phyloP scores from a whole-genome alignment of 2,113 vertebrate genomes.

The Poecilia latipinna region DNA sequence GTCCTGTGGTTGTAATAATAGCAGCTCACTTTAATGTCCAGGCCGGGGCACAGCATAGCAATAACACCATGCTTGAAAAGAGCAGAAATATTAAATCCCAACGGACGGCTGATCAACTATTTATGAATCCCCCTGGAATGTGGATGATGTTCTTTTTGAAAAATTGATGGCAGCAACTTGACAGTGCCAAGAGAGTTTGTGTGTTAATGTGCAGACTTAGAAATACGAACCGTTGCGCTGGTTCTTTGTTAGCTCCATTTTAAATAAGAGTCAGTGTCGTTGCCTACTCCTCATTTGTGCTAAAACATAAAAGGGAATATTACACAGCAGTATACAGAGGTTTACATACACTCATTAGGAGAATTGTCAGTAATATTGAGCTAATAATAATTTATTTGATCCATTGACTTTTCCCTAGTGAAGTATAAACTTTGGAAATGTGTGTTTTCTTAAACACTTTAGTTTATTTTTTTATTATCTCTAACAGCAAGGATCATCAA shows the following conservation, averaged over 20 bases:
- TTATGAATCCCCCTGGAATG: conserved; percentile 47
- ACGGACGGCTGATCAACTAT: conserved; percentile 49
- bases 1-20: neutral
- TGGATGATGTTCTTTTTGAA: conserved; percentile 58
- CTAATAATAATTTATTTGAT: too few relatives aligned
- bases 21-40: neutral
- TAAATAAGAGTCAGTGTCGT: neutral
- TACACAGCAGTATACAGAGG: neutral
- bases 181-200: conserved; percentile 29
- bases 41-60: neutral
- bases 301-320: neutral
- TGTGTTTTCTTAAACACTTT: too few relatives aligned
- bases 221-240: conserved; percentile 18
- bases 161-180: conserved; percentile 61
- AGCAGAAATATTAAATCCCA: conserved; percentile 51
- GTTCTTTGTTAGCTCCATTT: conserved; percentile 18
- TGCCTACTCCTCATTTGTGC: neutral
- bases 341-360: neutral
- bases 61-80: conserved; percentile 6
- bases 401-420: too few relatives aligned
- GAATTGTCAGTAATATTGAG: too few relatives aligned
- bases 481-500: too few relatives aligned
- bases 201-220: conserved; percentile 15
- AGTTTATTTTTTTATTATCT: too few relatives aligned
- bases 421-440: too few relatives aligned